phyloP scores from a whole-genome alignment of 37 sponge, comb jelly and placozoan genomes.

The Haliclona indistincta region DNA sequence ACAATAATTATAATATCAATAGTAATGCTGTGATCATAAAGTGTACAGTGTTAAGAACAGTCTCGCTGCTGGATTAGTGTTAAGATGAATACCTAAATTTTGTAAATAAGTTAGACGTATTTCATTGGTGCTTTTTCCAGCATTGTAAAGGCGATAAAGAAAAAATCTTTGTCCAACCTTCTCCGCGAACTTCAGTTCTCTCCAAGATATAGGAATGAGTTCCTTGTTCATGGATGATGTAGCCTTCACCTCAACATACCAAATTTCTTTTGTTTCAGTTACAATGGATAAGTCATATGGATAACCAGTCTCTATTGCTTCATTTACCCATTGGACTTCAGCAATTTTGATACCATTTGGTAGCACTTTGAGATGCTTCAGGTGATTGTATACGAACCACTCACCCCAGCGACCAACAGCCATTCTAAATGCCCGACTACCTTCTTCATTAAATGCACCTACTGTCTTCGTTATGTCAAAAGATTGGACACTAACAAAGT shows the following conservation, averaged over 20 bases:
- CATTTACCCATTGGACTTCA: conserved; percentile 37
- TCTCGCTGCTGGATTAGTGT: too few species aligned
- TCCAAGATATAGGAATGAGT: conserved; percentile 31
- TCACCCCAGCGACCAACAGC: conserved; percentile 58
- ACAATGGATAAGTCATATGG: conserved; percentile 54
- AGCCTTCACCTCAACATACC: conserved; percentile 54
- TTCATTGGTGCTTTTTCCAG: too few species aligned
- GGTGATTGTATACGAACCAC: conserved; percentile 25
- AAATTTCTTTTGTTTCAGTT: not conserved
- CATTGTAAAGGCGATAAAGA: conserved; percentile 50
- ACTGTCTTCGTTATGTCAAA: not conserved
- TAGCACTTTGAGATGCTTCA: not conserved
- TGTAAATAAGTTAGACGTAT: too few species aligned
- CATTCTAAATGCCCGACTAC: not conserved
- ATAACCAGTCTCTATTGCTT: conserved; percentile 15
- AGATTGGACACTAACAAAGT: too few species aligned
- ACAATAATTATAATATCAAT: too few species aligned
- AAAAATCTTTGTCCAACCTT: not conserved
- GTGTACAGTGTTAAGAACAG: too few species aligned
- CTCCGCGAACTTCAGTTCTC: conserved; percentile 40
- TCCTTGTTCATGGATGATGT: conserved; percentile 25
- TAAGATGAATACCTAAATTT: too few species aligned
- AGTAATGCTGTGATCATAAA: too few species aligned
- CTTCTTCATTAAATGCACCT: conserved; percentile 1
- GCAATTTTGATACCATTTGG: conserved; percentile 28